Evolutionary conservation across 2,888 invertebrate genomes (phyloP), one percentile per base, ranked within the genome.

Genomic region (Standfussiana lucernea): DNA sequence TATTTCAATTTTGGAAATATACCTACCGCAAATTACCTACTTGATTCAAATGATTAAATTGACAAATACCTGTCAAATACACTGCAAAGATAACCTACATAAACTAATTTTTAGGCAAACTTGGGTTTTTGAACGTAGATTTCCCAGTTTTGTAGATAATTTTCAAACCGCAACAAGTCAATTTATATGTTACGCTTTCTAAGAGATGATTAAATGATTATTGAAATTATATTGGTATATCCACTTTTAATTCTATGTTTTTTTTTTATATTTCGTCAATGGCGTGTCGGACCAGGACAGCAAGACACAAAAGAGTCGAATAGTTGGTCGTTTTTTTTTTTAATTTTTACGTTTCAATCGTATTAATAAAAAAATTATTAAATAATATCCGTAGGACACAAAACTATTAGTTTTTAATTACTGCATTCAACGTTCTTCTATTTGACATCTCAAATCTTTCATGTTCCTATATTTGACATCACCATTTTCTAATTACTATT

Each of bases 381-480:
- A 32, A 35, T 45, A 56, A 40, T 13, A 32, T 42, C 13, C 18
- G n/a, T 32, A 32, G 5, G 3, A 35, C 15, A 15, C 24, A 37
- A 37, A 47, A 24, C 5, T 76, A 76, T 42, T 76, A 28, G n/a
- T 24, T 42, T 65, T 40, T 32, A 70, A 53, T 42, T 15, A 50
- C 42, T 79, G 28, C 61, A 61, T 42, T 50, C 32, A 18, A 11
- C 5, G 7, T 53, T n/a, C 13, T n/a, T n/a, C 5, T 13, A 45
- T 13, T 35, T 10, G 1, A 35, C 8, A 45, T 5, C 15, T n/a
- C n/a, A n/a, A n/a, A n/a, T n/a, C 10, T 37, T 69, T 24, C 15
- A 53, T 2, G 13, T 53, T n/a, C 13, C 53, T n/a, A 13, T 13
- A 45, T 13, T 35, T 10, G 1, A 35, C 8, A 45, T 5, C 15